Base-by-base conservation (phyloP, 2,113 vertebrate genomes). In the Hippoglossus stenolepis region DNA sequence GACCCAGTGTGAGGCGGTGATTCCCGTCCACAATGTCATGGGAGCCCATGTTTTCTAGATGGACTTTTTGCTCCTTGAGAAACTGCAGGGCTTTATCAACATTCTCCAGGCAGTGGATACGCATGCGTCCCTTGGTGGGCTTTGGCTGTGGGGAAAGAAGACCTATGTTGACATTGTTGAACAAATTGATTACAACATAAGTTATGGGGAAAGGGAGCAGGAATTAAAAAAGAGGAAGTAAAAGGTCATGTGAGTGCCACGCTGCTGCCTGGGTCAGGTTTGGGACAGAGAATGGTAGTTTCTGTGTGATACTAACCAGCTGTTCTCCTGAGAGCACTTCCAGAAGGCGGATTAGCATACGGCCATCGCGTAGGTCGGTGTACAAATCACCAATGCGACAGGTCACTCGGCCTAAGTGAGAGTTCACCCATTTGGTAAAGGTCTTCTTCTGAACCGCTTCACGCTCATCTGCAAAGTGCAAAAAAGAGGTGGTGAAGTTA, bases 361-460 rank as follows among this genome's bases (percentile, higher is more conserved):
- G 96, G 17, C 97, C 97, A 72, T 98, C 97, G 2, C 97, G 94
- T 74, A 97, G 94, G 91, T 98, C 96, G 0, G 95, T 96, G 91
- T 98, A 98, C 76, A 98, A 93, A 91, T 98, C 97, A 12, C 95
- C 95, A 56, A 98, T 97, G 60, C 97, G 95, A 91, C 96, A 96
- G 0, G 96, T 97, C 70, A 97, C 96, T 6, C 97, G 91, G 63
- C 96, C 95, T 85, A 98, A 93, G 93, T 98, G 97, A 11, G 97
- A 98, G 91, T 98, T 98, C 70, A 98, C 97, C 97, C 97, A 98
- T 91, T 98, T 98, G 79, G 96, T 98, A 78, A 98, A 97, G 65
- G 97, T 98, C 89, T 98, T 98, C 94, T 97, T 98, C 92, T 98
- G 97, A 31, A 98, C 97, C 0, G 97, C 97, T 89, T 98, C 97